Evolutionary conservation across 2,113 vertebrate genomes (phyloP), one percentile per base, ranked within the genome.

Genomic region (Cisticola juncidis): DNA sequence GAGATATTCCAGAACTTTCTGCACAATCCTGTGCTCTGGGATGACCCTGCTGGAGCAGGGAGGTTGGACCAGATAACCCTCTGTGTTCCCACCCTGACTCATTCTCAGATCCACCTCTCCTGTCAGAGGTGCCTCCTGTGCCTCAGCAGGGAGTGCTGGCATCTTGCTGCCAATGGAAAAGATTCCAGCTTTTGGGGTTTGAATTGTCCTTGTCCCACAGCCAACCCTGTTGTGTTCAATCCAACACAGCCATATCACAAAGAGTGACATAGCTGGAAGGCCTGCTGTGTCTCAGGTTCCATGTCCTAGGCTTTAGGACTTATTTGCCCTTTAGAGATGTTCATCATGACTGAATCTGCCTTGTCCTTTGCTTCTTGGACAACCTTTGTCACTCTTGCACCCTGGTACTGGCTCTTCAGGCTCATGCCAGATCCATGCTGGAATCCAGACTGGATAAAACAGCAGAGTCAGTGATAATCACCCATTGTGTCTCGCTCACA

Each of bases 401-500:
- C 1, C 23, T n/a, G 40, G 6, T 53, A 15, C 14, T 29, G 42
- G 26, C 26, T 73, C 3, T 15, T 71, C 31, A 36, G 61, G 40
- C 51, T 74, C 0, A 0, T 33, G 57, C 58, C 73, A 53, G 60
- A 35, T 26, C 53, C 69, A 23, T 45, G 9, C 45, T 54, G 60
- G 68, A 88, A 80, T 47, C 74, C 42, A 94, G 73, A 29, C 48
- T 22, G 83, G 87, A 24, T 91, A 26, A 87, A 70, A 25, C 42
- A 86, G 12, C 54, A 61, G 78, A 8, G 15, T 47, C 28, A 16
- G 82, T 78, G 83, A 72, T 51, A 95, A 93, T 90, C 79, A 78
- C 86, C 85, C 93, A 76, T 94, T 95, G 92, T 92, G 48, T 90
- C 31, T 92, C 42, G 44, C 22, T 88, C 56, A 78, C 17, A 65